Conservation (phyloP, 2,113 vertebrate genomes). For the Oncorhynchus nerka region DNA sequence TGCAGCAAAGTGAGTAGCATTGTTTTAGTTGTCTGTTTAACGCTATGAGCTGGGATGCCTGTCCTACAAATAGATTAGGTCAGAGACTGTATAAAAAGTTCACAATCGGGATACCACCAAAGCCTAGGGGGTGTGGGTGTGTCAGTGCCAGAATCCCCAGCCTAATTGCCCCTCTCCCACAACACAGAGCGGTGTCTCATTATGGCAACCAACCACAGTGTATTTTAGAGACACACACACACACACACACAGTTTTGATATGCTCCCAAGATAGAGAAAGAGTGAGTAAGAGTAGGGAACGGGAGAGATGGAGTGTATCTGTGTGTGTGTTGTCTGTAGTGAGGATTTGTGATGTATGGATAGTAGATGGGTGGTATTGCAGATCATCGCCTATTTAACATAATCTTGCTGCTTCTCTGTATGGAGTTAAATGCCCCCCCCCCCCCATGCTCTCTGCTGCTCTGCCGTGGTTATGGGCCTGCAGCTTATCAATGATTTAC, state of each 20-base stretch:
- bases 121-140: neutral
- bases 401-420: constrained; percentile 12
- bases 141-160: too few species aligned
- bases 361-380: neutral
- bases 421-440: constrained; percentile 24
- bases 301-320: neutral
- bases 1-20: too few species aligned
- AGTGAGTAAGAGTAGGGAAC: neutral
- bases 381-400: neutral
- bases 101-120: too few species aligned
- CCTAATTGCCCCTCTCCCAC: too few species aligned
- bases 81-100: too few species aligned
- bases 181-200: too few species aligned
- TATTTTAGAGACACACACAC: neutral
- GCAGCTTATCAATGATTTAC: constrained; percentile 57
- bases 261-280: neutral
- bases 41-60: too few species aligned
- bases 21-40: too few species aligned
- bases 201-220: too few species aligned
- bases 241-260: neutral
- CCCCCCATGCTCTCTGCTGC: neutral
- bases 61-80: too few species aligned
- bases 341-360: neutral
- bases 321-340: neutral
- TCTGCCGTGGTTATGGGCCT: constrained; percentile 14